These are phyloP conservation scores for Hermodice carunculata DNA, from an alignment of 2,888 invertebrate species.

Conservation along the genomic window DNA sequence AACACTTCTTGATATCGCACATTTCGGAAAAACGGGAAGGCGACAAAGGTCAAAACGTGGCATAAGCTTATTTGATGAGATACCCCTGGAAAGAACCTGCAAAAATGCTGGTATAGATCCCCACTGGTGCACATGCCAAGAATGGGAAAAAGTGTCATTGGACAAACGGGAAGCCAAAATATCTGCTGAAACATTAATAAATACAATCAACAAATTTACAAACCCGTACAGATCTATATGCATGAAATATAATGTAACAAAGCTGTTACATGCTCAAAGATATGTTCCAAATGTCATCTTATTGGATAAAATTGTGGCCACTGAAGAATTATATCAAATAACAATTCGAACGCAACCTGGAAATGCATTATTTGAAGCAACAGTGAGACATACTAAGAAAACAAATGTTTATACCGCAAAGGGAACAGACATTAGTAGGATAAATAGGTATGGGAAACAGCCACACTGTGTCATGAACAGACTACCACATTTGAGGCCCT, in stretches of 20 bases:
- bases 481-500: conserved; percentile 79
- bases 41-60: conserved; percentile 36
- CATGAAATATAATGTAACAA: conserved; percentile 70
- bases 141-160: conserved; percentile 79
- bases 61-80: conserved; percentile 57
- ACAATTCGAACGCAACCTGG: background rate
- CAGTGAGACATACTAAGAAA: background rate
- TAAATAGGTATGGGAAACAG: conserved; percentile 85
- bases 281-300: background rate
- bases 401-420: background rate
- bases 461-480: conserved; percentile 82
- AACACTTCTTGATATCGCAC: conserved; percentile 80
- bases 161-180: conserved; percentile 72
- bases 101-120: conserved; percentile 90
- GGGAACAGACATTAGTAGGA: conserved; percentile 70
- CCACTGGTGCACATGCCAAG: conserved; percentile 94
- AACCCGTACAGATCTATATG: conserved; percentile 47
- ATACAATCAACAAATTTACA: conserved; percentile 77
- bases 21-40: conserved; percentile 50
- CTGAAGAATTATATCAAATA: conserved; percentile 1
- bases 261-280: conserved; percentile 77
- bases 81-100: conserved; percentile 83
- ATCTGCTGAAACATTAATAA: conserved; percentile 66
- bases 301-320: background rate
- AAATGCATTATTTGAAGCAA: background rate